phyloP scores from a whole-genome alignment of 2,888 invertebrate species.

The Alsophila aescularia region DNA sequence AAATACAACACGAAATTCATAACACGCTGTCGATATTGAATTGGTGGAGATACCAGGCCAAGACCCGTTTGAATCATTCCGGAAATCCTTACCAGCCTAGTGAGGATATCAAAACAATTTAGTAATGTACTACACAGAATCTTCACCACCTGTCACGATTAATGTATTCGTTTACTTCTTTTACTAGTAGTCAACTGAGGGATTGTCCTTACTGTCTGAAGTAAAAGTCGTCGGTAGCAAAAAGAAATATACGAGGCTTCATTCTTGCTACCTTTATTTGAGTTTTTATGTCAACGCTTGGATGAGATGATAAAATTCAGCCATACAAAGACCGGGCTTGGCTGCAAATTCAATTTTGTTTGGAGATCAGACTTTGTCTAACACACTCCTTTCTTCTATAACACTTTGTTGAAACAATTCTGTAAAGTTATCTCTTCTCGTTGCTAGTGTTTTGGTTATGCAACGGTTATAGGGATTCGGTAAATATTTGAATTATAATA shows the following conservation, averaged over 20 bases:
- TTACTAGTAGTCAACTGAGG: background rate
- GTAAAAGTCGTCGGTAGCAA: background rate
- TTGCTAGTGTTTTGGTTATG: background rate
- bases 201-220: background rate
- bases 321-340: constrained; percentile 47
- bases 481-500: too few relatives aligned
- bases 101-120: too few relatives aligned
- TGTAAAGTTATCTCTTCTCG: background rate
- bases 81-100: too few relatives aligned
- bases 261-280: constrained; percentile 42
- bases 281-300: constrained; percentile 44
- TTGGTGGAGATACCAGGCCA: too few relatives aligned
- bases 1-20: too few relatives aligned
- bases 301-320: constrained; percentile 47
- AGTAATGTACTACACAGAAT: too few relatives aligned
- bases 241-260: constrained; percentile 35
- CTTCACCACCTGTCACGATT: too few relatives aligned
- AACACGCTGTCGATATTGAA: too few relatives aligned
- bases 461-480: too few relatives aligned
- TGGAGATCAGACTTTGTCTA: constrained; percentile 35
- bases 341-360: constrained; percentile 47
- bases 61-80: too few relatives aligned
- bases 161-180: too few relatives aligned
- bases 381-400: constrained; percentile 38
- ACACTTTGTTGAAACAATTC: constrained; percentile 29